phyloP scores from a whole-genome alignment of 2,888 invertebrate genomes.

The Ophioninae sp. region DNA sequence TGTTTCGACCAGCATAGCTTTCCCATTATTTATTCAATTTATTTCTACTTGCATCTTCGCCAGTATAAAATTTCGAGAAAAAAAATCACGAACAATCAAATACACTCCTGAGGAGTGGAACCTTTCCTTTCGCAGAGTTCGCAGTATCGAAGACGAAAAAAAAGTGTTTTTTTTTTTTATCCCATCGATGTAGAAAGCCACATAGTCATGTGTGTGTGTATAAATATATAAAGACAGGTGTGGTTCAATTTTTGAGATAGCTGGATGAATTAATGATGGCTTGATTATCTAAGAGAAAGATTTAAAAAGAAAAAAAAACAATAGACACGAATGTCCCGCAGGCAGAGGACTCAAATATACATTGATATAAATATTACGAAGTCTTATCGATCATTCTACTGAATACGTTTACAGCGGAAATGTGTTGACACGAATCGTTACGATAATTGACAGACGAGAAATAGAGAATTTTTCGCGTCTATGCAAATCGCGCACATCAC shows the following conservation, averaged over 20 bases:
- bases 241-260: slow-evolving; percentile 73
- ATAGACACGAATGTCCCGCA: slow-evolving; percentile 45
- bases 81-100: neutral
- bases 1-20: slow-evolving; percentile 8
- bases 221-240: slow-evolving; percentile 71
- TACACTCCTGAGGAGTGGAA: neutral
- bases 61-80: neutral
- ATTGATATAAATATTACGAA: slow-evolving; percentile 61
- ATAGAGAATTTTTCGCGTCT: neutral
- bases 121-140: neutral
- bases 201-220: slow-evolving; percentile 64
- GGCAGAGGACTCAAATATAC: slow-evolving; percentile 55
- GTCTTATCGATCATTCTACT: slow-evolving; percentile 68
- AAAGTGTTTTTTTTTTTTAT: neutral
- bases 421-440: neutral
- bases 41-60: neutral
- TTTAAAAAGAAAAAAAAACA: neutral
- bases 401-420: slow-evolving; percentile 75
- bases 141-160: neutral
- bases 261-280: slow-evolving; percentile 52
- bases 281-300: slow-evolving; percentile 44
- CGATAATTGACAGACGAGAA: neutral
- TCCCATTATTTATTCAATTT: neutral
- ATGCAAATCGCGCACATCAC: slow-evolving; percentile 26
- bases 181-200: slow-evolving; percentile 3